A percentile compares a stretch with the other conserved stretches of the same genome.
phyloP scores from a whole-genome alignment of 2,888 invertebrate species.

The Drosophila infuscata region DNA sequence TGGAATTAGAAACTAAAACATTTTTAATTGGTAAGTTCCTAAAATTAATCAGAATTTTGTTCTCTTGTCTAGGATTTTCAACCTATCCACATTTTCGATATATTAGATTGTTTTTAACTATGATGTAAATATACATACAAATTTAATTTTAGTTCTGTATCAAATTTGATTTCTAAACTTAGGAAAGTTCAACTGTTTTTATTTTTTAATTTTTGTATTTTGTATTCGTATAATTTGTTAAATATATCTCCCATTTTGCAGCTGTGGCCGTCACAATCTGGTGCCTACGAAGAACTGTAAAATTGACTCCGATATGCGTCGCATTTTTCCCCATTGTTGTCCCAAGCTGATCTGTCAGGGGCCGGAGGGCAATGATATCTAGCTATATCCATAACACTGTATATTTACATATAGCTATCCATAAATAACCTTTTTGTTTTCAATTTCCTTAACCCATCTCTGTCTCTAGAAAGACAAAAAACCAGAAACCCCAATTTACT shows the following conservation, averaged over 20 bases:
- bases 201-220: background rate
- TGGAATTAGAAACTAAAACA: background rate
- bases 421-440: background rate
- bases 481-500: background rate
- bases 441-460: background rate
- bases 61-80: background rate
- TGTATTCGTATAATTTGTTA: background rate
- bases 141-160: background rate
- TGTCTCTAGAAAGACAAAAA: background rate
- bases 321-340: constrained; percentile 77
- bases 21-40: background rate
- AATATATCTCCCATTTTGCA: constrained; percentile 17
- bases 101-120: too few species aligned
- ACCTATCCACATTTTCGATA: too few species aligned
- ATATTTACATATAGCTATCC: background rate
- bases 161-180: background rate
- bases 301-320: constrained; percentile 76
- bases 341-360: constrained; percentile 75
- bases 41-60: background rate
- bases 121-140: background rate
- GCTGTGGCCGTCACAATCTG: constrained; percentile 80
- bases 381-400: constrained; percentile 19
- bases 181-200: background rate
- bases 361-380: constrained; percentile 75
- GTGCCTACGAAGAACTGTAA: constrained; percentile 72